Conservation (phyloP, 2,888 invertebrate species). For the Ariolimax columbianus region DNA sequence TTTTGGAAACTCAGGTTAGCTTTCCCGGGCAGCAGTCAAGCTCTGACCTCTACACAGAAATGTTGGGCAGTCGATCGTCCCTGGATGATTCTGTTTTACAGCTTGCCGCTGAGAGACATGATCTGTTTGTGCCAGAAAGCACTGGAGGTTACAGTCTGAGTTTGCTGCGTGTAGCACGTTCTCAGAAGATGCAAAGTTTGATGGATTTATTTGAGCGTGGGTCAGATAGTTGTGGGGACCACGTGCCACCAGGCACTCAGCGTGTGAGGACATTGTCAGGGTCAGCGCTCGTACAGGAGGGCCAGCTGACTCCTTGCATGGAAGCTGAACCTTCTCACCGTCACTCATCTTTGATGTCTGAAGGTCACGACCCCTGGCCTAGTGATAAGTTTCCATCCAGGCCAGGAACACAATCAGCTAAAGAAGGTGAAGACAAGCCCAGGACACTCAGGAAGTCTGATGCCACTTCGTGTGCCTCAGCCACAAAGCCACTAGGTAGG, state of each 20-base stretch:
- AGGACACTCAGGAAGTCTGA: slow-evolving; percentile 33
- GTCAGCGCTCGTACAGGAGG: slow-evolving; percentile 26
- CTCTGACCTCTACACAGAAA: slow-evolving; percentile 51
- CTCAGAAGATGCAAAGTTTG: slow-evolving; percentile 68
- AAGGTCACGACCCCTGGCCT: slow-evolving; percentile 15
- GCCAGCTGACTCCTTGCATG: slow-evolving; percentile 42
- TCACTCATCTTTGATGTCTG: slow-evolving; percentile 18
- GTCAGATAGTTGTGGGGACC: slow-evolving; percentile 56
- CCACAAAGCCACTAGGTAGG: background rate
- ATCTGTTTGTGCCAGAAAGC: slow-evolving; percentile 57
- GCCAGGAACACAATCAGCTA: background rate
- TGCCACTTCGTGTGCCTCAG: background rate
- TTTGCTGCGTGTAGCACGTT: slow-evolving; percentile 64
- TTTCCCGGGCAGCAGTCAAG: slow-evolving; percentile 5
- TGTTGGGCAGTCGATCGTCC: slow-evolving; percentile 64
- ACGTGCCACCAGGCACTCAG: slow-evolving; percentile 44
- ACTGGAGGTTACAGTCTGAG: slow-evolving; percentile 61
- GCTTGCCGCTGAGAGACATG: slow-evolving; percentile 66
- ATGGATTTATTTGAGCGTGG: slow-evolving; percentile 70
- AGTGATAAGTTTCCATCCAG: slow-evolving; percentile 28
- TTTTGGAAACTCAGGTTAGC: slow-evolving; percentile 19
- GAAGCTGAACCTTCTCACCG: slow-evolving; percentile 35
- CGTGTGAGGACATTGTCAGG: slow-evolving; percentile 45
- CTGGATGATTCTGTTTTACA: slow-evolving; percentile 70
- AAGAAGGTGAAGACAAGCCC: slow-evolving; percentile 12